These are phyloP conservation scores for Drosophila watanabei DNA, from an alignment of 1,140 invertebrate species.

Conservation along the genomic window DNA sequence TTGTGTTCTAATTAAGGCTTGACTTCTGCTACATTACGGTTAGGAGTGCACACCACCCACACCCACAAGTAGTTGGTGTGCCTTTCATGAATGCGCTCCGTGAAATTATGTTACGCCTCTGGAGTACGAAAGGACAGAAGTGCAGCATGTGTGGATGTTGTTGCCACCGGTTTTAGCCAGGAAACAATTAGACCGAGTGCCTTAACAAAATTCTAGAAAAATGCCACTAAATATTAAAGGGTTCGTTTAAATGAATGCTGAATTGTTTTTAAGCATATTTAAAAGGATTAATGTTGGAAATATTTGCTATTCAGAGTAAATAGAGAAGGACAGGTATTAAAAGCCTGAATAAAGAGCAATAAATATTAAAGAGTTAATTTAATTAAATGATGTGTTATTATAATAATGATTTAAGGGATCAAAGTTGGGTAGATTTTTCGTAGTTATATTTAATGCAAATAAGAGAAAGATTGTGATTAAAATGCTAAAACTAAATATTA, in stretches of 20 bases:
- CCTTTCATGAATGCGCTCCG: constrained; percentile 20
- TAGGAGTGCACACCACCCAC: constrained; percentile 6
- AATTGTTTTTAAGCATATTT: background rate
- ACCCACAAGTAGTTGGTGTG: constrained; percentile 20
- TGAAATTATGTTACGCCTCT: constrained; percentile 28
- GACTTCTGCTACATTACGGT: constrained; percentile 27
- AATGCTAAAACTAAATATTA: no score
- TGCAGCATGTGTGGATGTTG: background rate
- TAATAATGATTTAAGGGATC: background rate
- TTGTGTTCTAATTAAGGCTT: constrained; percentile 33
- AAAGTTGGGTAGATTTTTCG: no score
- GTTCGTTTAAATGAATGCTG: background rate
- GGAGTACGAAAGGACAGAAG: constrained; percentile 16
- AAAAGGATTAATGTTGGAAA: background rate
- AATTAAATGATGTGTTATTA: background rate
- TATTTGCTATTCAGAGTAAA: background rate
- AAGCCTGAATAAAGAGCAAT: background rate
- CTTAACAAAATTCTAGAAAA: background rate
- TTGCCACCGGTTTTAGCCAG: background rate
- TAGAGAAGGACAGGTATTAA: background rate
- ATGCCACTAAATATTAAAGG: background rate
- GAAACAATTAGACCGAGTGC: constrained; percentile 9
- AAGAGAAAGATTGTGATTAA: no score
- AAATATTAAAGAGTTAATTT: background rate
- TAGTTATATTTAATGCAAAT: no score